Percentiles rank a stretch among this genome's conserved stretches.
Evolutionary conservation across 1,140 invertebrate species (phyloP).

Genomic region (Campoletis sonorensis): DNA sequence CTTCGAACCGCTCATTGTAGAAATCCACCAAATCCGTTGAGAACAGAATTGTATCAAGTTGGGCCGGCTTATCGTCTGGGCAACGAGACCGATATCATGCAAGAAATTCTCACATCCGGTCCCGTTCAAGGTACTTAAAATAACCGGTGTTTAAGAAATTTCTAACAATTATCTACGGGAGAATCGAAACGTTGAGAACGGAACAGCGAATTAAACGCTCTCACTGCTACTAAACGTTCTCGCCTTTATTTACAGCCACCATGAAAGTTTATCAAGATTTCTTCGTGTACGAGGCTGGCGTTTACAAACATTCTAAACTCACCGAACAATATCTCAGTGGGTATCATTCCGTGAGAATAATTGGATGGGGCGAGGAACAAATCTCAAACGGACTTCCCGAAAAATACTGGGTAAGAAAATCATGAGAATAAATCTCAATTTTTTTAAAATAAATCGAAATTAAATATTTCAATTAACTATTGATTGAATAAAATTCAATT

Average conservation of each 20-base stretch:
- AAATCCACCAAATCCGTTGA: constrained; percentile 69
- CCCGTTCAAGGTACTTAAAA: constrained; percentile 90
- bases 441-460: too few relatives aligned
- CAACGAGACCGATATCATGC: constrained; percentile 91
- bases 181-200: neutral
- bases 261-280: constrained; percentile 94
- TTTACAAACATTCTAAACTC: constrained; percentile 84
- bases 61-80: constrained; percentile 90
- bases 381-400: constrained; percentile 73
- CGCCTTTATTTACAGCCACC: constrained; percentile 81
- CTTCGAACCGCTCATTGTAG: constrained; percentile 78
- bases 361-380: constrained; percentile 92
- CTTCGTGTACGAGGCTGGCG: constrained; percentile 89
- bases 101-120: constrained; percentile 92
- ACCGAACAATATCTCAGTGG: constrained; percentile 79
- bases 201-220: constrained; percentile 19
- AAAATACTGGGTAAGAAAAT: constrained; percentile 91
- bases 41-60: constrained; percentile 84
- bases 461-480: too few relatives aligned
- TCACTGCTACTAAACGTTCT: constrained; percentile 29
- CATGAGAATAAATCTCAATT: too few relatives aligned
- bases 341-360: constrained; percentile 92
- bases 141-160: neutral
- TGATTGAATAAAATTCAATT: too few relatives aligned
- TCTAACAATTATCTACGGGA: constrained; percentile 6